These are phyloP conservation scores for Coelopa pilipes DNA, from an alignment of 2,888 invertebrate genomes.

Conservation along the genomic window DNA sequence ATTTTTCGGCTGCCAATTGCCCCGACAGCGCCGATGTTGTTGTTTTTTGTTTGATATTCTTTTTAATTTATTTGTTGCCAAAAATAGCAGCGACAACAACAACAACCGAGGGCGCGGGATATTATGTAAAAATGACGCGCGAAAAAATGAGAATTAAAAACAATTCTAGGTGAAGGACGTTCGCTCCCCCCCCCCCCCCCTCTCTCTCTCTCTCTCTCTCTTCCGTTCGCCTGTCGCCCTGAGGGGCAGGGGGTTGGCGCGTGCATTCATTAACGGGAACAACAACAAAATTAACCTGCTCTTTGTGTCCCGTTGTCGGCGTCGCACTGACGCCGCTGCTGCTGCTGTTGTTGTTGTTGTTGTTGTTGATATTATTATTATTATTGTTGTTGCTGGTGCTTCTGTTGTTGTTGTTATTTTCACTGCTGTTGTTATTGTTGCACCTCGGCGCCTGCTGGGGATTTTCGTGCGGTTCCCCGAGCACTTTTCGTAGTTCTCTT, in stretches of 20 bases:
- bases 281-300: conserved; percentile 50
- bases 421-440: too few relatives aligned
- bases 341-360: conserved; percentile 5
- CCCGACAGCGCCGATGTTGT: conserved; percentile 30
- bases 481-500: not conserved
- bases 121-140: conserved; percentile 36
- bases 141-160: conserved; percentile 51
- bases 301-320: conserved; percentile 44
- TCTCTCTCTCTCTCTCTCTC: too few relatives aligned
- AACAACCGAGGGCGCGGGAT: conserved; percentile 28
- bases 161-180: conserved; percentile 64
- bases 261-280: conserved; percentile 58
- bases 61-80: conserved; percentile 40
- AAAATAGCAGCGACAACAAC: conserved; percentile 34
- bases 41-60: too few relatives aligned
- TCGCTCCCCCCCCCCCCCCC: too few relatives aligned
- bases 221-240: too few relatives aligned
- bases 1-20: conserved; percentile 42
- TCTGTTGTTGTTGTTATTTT: too few relatives aligned
- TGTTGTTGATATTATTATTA: not conserved
- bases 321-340: conserved; percentile 40
- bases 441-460: too few relatives aligned
- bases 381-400: too few relatives aligned
- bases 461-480: conserved; percentile 6
- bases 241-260: conserved; percentile 15